Evolutionary conservation across 2,113 vertebrate genomes (phyloP).

Genomic region (Nothoprocta pentlandii): DNA sequence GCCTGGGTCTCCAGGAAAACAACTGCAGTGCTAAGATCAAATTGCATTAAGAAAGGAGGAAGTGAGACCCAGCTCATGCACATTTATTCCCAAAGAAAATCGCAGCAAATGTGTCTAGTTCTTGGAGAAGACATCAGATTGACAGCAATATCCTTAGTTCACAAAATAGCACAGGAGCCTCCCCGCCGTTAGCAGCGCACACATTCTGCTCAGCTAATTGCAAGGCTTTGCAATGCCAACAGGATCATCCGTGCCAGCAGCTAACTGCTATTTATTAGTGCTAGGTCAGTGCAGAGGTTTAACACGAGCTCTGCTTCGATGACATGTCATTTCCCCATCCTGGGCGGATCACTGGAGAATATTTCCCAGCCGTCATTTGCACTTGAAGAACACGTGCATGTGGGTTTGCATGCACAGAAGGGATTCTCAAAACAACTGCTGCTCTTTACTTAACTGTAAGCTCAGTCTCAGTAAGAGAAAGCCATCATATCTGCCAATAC

Average conservation of each 20-base stretch:
- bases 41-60: neutral
- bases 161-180: neutral
- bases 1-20: slow-evolving; percentile 6
- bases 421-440: neutral
- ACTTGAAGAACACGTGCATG: fast-evolving
- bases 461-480: neutral
- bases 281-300: neutral
- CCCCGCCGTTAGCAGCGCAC: neutral
- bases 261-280: neutral
- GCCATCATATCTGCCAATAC: neutral
- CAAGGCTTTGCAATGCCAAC: neutral
- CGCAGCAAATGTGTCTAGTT: neutral
- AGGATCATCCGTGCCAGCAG: neutral
- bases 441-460: neutral
- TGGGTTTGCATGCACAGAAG: neutral
- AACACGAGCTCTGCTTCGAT: neutral
- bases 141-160: neutral
- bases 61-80: neutral
- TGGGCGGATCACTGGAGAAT: no score
- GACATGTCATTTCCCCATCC: neutral
- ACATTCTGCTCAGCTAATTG: neutral
- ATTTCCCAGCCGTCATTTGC: neutral
- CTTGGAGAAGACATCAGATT: neutral
- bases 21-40: neutral
- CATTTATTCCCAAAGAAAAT: neutral